These are phyloP conservation scores for Phragmatobia fuliginosa DNA, from an alignment of 2,888 invertebrate genomes.

Conservation along the genomic window DNA sequence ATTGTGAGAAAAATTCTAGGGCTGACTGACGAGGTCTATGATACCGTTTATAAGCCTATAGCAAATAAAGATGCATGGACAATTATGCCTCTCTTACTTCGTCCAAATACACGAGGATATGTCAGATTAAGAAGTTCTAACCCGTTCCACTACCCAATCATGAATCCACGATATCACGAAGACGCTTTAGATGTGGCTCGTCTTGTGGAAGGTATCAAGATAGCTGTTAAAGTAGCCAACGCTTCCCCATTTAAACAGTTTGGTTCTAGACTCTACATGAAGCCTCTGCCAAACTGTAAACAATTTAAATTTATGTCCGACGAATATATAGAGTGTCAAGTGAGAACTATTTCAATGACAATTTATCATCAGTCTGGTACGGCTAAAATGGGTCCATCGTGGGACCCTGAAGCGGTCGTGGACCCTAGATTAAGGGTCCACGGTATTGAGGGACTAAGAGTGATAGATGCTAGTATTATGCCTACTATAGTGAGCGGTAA, in stretches of 20 bases:
- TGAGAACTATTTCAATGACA: conserved; percentile 95
- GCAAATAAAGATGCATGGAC: conserved; percentile 93
- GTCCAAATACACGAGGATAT: conserved; percentile 93
- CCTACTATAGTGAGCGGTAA: conserved; percentile 96
- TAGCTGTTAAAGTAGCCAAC: conserved; percentile 90
- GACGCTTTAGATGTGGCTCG: conserved; percentile 92
- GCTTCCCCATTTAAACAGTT: conserved; percentile 93
- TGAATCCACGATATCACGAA: conserved; percentile 97
- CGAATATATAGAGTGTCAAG: conserved; percentile 95
- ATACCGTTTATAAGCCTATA: conserved; percentile 93
- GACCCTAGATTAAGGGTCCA: conserved; percentile 92
- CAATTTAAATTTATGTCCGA: conserved; percentile 91
- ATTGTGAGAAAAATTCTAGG: conserved; percentile 92
- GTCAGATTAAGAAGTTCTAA: conserved; percentile 92
- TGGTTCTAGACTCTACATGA: conserved; percentile 91
- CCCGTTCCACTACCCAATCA: conserved; percentile 94
- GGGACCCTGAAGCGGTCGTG: conserved; percentile 93
- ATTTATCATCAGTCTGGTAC: conserved; percentile 96
- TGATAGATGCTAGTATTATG: conserved; percentile 96
- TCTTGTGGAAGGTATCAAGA: conserved; percentile 94
- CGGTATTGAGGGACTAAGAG: conserved; percentile 92
- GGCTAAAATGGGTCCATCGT: conserved; percentile 94
- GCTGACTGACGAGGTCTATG: conserved; percentile 92
- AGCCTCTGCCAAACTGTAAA: conserved; percentile 92
- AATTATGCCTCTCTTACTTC: conserved; percentile 93